Base-by-base conservation (phyloP, 2,113 vertebrate genomes). In the Tringa solitaria region DNA sequence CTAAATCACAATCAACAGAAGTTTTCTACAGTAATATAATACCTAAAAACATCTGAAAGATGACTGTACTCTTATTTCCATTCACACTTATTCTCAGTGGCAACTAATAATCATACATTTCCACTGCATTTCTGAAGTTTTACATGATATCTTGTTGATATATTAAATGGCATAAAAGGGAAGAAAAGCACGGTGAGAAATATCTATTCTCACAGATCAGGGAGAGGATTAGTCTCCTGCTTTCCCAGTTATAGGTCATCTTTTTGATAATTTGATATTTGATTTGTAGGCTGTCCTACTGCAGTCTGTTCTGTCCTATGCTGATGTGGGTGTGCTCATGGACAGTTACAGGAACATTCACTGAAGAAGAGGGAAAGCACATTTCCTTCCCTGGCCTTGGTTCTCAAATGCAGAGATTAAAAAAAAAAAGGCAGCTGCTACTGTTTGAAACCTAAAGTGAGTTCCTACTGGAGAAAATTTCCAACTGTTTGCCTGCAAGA, bases 271-370 rank as follows among this genome's bases (percentile, higher is more conserved):
- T 57, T 45, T 22, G 32, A 32, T 75, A 50, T 21, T 84, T 85
- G 43, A 3, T 9, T 67, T 39, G n/a, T 54, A 75, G 43, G 24
- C 10, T 91, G 13, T 82, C 11, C 7, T 45, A 22, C 23, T 51
- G 20, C 12, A 76, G 0, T n/a, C 28, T 76, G 24, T 63, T 64
- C 53, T 85, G 28, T 53, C n/a, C 28, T 87, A 16, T 3, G 3
- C 0, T 3, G 21, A 17, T 32, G 9, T 1, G 2, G 22, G 9
- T 64, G 21, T 15, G 21, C 53, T 78, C 24, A 5, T 4, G 1
- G 27, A 17, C 4, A 19, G 19, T 48, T 67, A 41, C 2, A 10
- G 22, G 19, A 89, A 37, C 0, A 3, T 19, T 23, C 10, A 21
- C 23, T 75, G 43, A 41, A 37, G 35, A 41, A 48, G 2, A 17